A percentile compares a stretch with the other conserved stretches of the same genome.
These are phyloP conservation scores for Enteromius trimaculatus DNA, from an alignment of 2,797 vertebrate genomes.

Conservation along the genomic window DNA sequence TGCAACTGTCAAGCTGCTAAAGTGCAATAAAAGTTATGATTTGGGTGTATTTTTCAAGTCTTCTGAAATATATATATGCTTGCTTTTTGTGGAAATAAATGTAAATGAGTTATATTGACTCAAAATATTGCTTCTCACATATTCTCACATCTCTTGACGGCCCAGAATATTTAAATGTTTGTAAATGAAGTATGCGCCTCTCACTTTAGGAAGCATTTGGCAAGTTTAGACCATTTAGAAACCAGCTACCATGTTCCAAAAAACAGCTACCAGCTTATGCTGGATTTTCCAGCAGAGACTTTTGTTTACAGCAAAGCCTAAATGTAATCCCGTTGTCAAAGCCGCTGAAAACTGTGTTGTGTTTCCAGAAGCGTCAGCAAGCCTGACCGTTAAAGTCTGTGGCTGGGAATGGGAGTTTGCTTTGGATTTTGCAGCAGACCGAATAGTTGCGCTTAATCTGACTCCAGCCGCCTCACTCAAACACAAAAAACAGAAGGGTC, in stretches of 20 bases:
- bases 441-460: slow-evolving; percentile 60
- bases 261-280: slow-evolving; percentile 2
- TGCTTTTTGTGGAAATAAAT: background rate
- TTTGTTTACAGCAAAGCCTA: slow-evolving; percentile 57
- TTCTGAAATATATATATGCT: background rate
- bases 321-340: slow-evolving; percentile 61
- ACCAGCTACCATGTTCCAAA: slow-evolving; percentile 10
- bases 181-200: background rate
- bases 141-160: background rate
- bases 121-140: background rate
- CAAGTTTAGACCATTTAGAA: slow-evolving; percentile 19
- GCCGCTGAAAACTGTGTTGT: slow-evolving; percentile 52
- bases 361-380: slow-evolving; percentile 40
- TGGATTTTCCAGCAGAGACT: slow-evolving; percentile 13
- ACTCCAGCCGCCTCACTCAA: slow-evolving; percentile 27
- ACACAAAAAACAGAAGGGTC: slow-evolving; percentile 8
- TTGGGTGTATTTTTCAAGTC: background rate
- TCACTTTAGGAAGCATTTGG: background rate
- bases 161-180: background rate
- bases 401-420: slow-evolving; percentile 51
- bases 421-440: slow-evolving; percentile 52
- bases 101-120: background rate
- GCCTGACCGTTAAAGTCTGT: slow-evolving; percentile 49
- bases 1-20: background rate
- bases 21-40: background rate